A percentile compares a stretch with the other conserved stretches of the same genome.
phyloP scores from a whole-genome alignment of 1,140 invertebrate species.

The Sarcophaga bullata region DNA sequence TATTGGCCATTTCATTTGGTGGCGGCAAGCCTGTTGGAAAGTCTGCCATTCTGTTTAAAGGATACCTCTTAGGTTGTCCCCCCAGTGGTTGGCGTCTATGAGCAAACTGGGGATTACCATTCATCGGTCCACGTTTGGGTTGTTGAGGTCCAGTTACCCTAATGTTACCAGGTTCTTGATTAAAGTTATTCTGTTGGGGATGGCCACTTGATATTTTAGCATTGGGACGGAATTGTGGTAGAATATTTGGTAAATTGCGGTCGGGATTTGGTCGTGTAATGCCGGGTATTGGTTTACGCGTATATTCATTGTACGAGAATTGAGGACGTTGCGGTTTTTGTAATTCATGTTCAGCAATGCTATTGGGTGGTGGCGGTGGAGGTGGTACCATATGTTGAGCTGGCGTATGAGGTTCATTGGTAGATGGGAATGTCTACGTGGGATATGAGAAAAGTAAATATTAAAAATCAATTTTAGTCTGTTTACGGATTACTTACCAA shows the following conservation, averaged over 20 bases:
- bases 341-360: slow-evolving; percentile 47
- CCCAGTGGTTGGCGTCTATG: slow-evolving; percentile 53
- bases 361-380: slow-evolving; percentile 48
- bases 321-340: slow-evolving; percentile 46
- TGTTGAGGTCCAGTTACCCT: slow-evolving; percentile 58
- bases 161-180: slow-evolving; percentile 62
- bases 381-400: slow-evolving; percentile 60
- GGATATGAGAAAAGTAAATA: background rate
- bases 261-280: slow-evolving; percentile 66
- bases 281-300: slow-evolving; percentile 61
- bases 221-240: slow-evolving; percentile 78
- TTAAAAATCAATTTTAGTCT: no score
- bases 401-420: slow-evolving; percentile 48
- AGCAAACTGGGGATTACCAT: slow-evolving; percentile 62
- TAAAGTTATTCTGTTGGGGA: slow-evolving; percentile 56
- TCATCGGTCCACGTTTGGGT: slow-evolving; percentile 48
- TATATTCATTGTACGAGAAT: slow-evolving; percentile 62
- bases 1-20: slow-evolving; percentile 50
- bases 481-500: slow-evolving; percentile 49
- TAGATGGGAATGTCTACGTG: slow-evolving; percentile 54
- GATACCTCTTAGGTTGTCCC: slow-evolving; percentile 51
- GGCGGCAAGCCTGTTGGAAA: slow-evolving; percentile 45
- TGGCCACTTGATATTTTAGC: slow-evolving; percentile 71
- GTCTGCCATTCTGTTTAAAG: slow-evolving; percentile 56
- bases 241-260: slow-evolving; percentile 73